These are phyloP conservation scores for Hycleus phaleratus DNA, from an alignment of 1,140 invertebrate species.

Conservation along the genomic window DNA sequence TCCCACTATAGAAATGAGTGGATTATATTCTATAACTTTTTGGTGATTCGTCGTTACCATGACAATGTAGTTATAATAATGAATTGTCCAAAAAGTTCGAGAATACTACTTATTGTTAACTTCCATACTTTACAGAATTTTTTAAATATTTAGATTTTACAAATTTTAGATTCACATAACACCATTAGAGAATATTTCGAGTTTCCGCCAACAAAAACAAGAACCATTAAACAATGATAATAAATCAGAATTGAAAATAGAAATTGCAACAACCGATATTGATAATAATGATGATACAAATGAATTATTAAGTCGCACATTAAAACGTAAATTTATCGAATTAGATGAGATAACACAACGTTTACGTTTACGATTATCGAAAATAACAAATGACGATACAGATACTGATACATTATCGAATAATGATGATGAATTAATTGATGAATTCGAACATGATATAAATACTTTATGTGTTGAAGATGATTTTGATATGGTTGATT, in stretches of 20 bases:
- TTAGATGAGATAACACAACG: constrained; percentile 55
- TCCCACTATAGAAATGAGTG: too few relatives aligned
- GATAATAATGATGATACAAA: constrained; percentile 14
- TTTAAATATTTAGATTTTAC: background rate
- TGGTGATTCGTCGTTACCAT: too few relatives aligned
- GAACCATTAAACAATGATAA: background rate
- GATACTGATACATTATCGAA: constrained; percentile 41
- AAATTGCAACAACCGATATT: background rate
- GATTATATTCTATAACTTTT: too few relatives aligned
- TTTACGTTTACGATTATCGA: constrained; percentile 46
- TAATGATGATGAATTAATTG: constrained; percentile 43
- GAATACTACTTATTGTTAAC: background rate
- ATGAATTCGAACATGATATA: constrained; percentile 49
- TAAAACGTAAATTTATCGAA: constrained; percentile 53
- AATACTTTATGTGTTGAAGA: constrained; percentile 40
- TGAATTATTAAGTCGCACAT: constrained; percentile 41
- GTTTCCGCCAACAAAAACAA: constrained; percentile 3
- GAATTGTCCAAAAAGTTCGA: background rate
- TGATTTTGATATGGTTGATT: constrained; percentile 34
- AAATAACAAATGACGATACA: constrained; percentile 45
- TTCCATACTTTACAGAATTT: background rate
- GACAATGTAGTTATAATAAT: too few relatives aligned
- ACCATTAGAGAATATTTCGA: constrained; percentile 43
- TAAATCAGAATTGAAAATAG: constrained; percentile 5
- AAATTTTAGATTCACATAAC: constrained; percentile 43